Conservation (phyloP, 2,113 vertebrate genomes). For the Mirounga angustirostris region DNA sequence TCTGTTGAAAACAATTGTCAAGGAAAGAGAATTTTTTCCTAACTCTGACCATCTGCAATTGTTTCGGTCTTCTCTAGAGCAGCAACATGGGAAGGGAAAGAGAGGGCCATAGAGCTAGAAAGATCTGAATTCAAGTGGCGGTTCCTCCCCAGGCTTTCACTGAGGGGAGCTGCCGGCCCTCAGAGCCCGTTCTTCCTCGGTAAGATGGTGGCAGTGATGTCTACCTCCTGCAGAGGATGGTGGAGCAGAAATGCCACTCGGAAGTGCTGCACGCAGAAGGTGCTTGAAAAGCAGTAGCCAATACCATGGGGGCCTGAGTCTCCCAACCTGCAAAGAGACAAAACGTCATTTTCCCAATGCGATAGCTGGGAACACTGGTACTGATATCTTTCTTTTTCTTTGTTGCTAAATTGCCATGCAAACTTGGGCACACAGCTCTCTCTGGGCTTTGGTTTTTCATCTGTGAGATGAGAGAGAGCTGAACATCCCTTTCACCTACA, state of each 20-base stretch:
- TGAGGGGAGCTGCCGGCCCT: fast-evolving
- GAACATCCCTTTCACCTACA: background rate
- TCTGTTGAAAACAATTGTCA: background rate
- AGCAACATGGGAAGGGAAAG: fast-evolving
- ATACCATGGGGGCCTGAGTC: background rate
- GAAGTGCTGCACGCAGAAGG: background rate
- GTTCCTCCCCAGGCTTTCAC: background rate
- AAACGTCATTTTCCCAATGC: fast-evolving
- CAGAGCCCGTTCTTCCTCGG: background rate
- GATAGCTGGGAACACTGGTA: fast-evolving
- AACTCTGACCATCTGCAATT: background rate
- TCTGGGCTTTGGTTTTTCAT: background rate
- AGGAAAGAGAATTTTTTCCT: background rate
- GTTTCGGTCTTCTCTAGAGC: background rate
- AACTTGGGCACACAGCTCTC: background rate
- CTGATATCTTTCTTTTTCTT: background rate
- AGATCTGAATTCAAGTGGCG: background rate
- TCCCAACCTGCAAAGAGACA: background rate
- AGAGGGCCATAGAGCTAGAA: background rate
- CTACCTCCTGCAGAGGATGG: fast-evolving
- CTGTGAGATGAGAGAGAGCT: background rate
- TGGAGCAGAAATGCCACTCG: background rate
- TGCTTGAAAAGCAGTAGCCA: background rate
- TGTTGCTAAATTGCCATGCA: too few relatives aligned
- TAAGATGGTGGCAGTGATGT: background rate